Base-by-base conservation (phyloP, 2,113 vertebrate species). In the Pogona vitticeps region DNA sequence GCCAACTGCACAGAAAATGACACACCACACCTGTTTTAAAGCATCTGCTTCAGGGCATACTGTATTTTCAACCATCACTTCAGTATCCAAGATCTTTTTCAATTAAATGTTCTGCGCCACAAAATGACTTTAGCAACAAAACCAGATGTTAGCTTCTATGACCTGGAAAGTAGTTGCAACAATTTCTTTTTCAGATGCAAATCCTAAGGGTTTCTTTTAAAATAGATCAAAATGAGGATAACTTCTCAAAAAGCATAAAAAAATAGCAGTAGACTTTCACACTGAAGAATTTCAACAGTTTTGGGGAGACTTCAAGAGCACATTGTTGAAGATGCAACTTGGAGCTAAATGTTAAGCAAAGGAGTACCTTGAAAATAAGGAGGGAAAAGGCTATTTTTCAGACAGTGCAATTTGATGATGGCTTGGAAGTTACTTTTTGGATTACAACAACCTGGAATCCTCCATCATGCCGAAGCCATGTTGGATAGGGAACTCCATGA, bases 11-110 rank as follows among this genome's bases (percentile, higher is more conserved):
- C 58, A 63, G 28, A 42, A 75, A 76, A 59, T n/a, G 56, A 84
- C 71, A 75, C 3, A 63, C 71, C 56, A 61, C 71, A 84, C 82
- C 82, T 76, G 82, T 71, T 84, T 84, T 75, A 42, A 75, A 75
- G 58, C 82, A 42, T 42, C 56, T 84, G 82, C 82, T 75, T 63
- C 82, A 84, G 46, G 71, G 71, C 71, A 75, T 26, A 76, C 3
- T 76, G 38, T 42, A 63, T 59, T 40, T 38, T 61, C 33, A 83
- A 26, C 56, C 52, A 83, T 70, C 36, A 36, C 33, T 38, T 59
- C 68, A 83, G 58, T 59, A 9, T 20, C 1, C 1, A 83, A 40
- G 3, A 61, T 84, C 56, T 42, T 61, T 61, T 84, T 58, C 71
- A 76, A 84, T 76, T 75, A 76, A 63, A 73, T 38, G 58, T 63